Percentiles rank a stretch among this genome's conserved stretches.
phyloP scores from a whole-genome alignment of 2,113 vertebrate genomes.

The Sterna hirundo region DNA sequence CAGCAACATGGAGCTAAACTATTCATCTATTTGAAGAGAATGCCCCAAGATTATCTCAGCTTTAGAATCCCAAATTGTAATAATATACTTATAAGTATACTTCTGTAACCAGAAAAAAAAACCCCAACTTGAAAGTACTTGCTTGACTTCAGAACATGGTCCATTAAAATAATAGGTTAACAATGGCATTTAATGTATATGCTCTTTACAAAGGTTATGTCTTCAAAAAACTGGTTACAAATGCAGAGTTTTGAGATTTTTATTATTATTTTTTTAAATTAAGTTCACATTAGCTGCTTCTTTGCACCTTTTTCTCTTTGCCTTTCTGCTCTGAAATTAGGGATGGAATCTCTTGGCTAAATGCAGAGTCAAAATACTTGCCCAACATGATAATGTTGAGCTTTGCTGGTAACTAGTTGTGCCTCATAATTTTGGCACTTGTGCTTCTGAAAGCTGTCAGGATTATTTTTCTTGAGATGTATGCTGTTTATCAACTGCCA shows the following conservation, averaged over 20 bases:
- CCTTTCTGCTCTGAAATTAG: neutral
- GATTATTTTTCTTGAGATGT: neutral
- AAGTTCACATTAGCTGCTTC: neutral
- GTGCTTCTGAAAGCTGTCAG: slow-evolving; percentile 35
- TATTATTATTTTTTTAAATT: neutral
- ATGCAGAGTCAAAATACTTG: neutral
- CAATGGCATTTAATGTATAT: neutral
- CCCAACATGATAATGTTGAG: neutral
- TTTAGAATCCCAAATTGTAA: neutral
- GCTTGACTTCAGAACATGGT: neutral
- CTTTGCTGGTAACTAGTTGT: slow-evolving; percentile 19
- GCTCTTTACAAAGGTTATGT: neutral
- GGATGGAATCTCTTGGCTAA: neutral
- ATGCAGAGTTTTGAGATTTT: neutral
- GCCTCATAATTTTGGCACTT: neutral
- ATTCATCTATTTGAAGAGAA: neutral
- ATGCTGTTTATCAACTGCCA: neutral
- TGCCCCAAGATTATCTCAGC: neutral
- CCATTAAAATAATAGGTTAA: neutral
- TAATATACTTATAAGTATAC: neutral
- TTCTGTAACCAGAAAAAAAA: neutral
- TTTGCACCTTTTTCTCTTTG: neutral
- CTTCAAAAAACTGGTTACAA: neutral
- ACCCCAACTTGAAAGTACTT: neutral
- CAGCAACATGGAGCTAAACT: neutral